phyloP scores from a whole-genome alignment of 2,888 invertebrate species.

The Dorcus hopei region DNA sequence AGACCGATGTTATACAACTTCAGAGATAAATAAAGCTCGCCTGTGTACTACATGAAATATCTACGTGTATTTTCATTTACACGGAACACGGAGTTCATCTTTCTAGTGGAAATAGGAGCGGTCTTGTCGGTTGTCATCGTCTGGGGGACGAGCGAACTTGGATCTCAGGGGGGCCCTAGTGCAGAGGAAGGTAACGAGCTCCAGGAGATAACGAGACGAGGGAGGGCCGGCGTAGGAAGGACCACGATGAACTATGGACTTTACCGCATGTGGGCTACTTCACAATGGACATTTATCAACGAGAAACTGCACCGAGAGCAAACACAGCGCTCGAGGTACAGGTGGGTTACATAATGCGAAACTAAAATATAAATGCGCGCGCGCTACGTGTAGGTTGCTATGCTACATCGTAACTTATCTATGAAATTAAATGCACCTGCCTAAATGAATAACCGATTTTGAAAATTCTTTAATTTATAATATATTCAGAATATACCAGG shows the following conservation, averaged over 20 bases:
- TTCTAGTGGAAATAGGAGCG: conserved; percentile 22
- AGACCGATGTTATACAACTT: not conserved
- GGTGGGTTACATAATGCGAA: conserved; percentile 20
- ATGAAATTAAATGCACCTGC: too few relatives aligned
- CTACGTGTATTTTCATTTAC: conserved; percentile 12
- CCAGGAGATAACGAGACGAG: conserved; percentile 27
- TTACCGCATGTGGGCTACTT: conserved; percentile 19
- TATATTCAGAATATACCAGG: too few relatives aligned
- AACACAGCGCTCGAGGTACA: conserved; percentile 7
- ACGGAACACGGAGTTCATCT: conserved; percentile 4
- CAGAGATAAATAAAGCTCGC: conserved; percentile 11
- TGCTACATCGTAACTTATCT: not conserved
- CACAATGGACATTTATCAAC: conserved; percentile 25
- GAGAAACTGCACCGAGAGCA: conserved; percentile 9
- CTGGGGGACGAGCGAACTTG: conserved; percentile 23
- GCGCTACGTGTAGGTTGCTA: conserved; percentile 14
- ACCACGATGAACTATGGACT: conserved; percentile 18
- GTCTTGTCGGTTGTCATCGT: conserved; percentile 27
- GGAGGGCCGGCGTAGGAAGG: conserved; percentile 19
- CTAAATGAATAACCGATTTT: too few relatives aligned
- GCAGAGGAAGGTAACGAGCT: conserved; percentile 26
- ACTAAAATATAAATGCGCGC: conserved; percentile 13
- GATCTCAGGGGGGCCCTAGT: conserved; percentile 26
- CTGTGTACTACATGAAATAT: conserved; percentile 4
- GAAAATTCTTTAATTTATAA: too few relatives aligned